These are phyloP conservation scores for Spilogale gracilis DNA, from an alignment of 2,113 vertebrate species.

Conservation along the genomic window DNA sequence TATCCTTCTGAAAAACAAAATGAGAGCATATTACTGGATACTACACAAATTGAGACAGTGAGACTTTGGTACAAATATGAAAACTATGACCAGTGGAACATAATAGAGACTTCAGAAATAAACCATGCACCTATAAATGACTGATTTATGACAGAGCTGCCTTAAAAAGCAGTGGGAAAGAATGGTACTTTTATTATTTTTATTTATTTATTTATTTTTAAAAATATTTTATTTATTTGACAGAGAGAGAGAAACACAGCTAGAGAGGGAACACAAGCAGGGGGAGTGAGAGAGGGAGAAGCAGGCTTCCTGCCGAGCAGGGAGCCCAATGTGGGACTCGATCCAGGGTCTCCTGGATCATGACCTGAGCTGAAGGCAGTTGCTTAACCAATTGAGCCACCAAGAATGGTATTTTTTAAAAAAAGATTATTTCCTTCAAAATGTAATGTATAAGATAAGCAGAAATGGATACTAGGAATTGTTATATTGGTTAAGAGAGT, in stretches of 20 bases:
- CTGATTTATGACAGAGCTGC: background rate
- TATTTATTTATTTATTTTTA: too few relatives aligned
- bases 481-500: conserved; percentile 10
- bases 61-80: background rate
- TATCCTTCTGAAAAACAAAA: background rate
- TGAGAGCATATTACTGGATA: background rate
- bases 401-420: background rate
- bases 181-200: background rate
- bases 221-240: too few relatives aligned
- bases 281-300: too few relatives aligned
- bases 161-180: background rate
- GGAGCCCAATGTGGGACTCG: too few relatives aligned
- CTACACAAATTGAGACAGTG: background rate
- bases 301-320: too few relatives aligned
- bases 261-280: too few relatives aligned
- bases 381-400: too few relatives aligned
- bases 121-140: background rate
- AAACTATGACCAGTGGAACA: background rate
- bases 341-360: too few relatives aligned
- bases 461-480: background rate
- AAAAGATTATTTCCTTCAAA: conserved; percentile 11
- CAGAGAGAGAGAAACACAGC: too few relatives aligned
- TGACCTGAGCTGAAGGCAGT: too few relatives aligned
- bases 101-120: background rate
- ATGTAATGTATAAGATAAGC: background rate